These are phyloP conservation scores for Aleadryas rufinucha DNA, from an alignment of 2,113 vertebrate species.

Conservation along the genomic window DNA sequence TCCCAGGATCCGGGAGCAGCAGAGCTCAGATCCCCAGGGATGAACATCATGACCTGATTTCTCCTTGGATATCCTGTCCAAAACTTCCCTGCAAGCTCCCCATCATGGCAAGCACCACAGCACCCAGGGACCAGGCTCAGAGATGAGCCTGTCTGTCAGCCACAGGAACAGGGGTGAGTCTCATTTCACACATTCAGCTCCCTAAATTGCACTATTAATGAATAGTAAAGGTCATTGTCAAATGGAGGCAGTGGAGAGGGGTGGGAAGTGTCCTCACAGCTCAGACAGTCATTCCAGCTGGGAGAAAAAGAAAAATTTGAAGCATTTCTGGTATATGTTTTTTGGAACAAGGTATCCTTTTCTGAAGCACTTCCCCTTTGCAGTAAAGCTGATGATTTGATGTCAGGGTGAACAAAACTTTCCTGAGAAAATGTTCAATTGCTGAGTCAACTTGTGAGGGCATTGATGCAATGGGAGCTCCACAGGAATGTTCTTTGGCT, in stretches of 20 bases:
- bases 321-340: not conserved
- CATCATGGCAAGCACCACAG: rapidly evolving
- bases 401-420: not conserved
- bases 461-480: not conserved
- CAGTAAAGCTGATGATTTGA: rapidly evolving
- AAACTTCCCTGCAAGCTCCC: not conserved
- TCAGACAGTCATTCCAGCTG: not conserved
- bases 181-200: not conserved
- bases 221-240: not conserved
- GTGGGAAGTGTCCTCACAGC: not conserved
- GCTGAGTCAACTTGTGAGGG: not conserved
- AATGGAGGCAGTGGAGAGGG: rapidly evolving
- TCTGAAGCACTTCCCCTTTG: not conserved
- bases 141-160: not conserved
- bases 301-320: not conserved
- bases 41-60: not conserved
- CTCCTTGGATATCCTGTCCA: not conserved
- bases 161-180: not conserved
- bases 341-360: not conserved
- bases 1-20: not conserved
- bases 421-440: not conserved
- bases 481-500: not conserved
- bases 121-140: not conserved
- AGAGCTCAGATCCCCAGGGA: not conserved
- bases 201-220: rapidly evolving